Evolutionary conservation across 2,113 vertebrate genomes (phyloP).

Genomic region (Erythrolamprus reginae): DNA sequence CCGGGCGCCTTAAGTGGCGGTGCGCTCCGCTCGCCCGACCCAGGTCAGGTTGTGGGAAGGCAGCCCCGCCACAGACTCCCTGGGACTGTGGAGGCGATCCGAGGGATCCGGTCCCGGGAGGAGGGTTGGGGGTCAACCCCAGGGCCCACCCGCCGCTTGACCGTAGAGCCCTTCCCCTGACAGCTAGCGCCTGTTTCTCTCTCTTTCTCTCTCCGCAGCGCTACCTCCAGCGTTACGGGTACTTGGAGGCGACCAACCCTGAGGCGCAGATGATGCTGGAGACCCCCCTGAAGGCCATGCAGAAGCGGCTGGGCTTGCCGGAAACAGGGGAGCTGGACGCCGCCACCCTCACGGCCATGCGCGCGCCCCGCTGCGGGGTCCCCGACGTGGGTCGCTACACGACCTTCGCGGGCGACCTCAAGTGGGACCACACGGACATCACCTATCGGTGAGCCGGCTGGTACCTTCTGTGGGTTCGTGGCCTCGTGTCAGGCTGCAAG

Average conservation of each 20-base stretch:
- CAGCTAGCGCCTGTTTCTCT: no score
- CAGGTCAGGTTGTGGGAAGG: background rate
- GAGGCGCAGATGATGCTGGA: conserved; percentile 55
- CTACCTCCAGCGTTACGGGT: conserved; percentile 85
- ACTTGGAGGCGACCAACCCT: conserved; percentile 47
- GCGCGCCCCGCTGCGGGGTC: conserved; percentile 87
- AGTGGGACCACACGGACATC: conserved; percentile 86
- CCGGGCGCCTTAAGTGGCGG: no score
- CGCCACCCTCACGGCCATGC: conserved; percentile 76
- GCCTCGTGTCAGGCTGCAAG: accelerated
- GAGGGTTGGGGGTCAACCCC: no score
- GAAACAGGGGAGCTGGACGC: conserved; percentile 80
- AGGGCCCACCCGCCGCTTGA: no score
- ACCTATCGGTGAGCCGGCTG: conserved; percentile 80
- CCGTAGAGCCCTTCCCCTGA: no score
- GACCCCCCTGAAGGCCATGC: conserved; percentile 75
- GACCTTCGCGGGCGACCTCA: conserved; percentile 88
- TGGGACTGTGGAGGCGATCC: no score
- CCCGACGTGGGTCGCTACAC: conserved; percentile 82
- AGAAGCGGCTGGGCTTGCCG: conserved; percentile 79
- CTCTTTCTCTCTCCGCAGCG: conserved; percentile 63
- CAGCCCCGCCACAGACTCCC: background rate
- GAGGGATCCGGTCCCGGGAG: background rate
- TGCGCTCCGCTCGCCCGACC: background rate
- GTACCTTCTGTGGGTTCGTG: no score